phyloP scores from a whole-genome alignment of 1,140 invertebrate species.

The Halesus radiatus region DNA sequence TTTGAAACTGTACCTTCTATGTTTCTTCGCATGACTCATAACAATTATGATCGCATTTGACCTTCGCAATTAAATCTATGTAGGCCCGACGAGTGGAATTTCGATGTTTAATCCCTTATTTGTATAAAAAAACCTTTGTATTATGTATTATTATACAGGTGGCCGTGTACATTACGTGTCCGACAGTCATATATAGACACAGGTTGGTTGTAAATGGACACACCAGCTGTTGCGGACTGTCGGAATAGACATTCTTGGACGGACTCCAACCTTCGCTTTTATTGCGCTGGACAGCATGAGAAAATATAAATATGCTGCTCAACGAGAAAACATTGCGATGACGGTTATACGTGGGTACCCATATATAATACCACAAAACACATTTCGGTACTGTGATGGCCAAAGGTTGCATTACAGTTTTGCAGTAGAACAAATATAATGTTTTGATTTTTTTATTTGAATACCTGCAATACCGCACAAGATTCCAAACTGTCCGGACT shows the following conservation, averaged over 20 bases:
- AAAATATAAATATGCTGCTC: constrained; percentile 2
- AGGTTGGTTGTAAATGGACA: constrained; percentile 11
- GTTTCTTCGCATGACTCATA: no score
- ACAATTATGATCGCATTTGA: no score
- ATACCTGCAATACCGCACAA: no score
- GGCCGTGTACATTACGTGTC: not conserved
- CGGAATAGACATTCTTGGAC: constrained; percentile 25
- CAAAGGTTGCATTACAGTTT: no score
- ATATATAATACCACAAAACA: no score
- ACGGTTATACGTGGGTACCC: no score
- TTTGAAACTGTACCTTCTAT: no score
- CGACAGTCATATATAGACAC: constrained; percentile 10
- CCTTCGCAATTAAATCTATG: not conserved
- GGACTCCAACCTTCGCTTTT: constrained; percentile 25
- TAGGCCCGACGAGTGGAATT: not conserved
- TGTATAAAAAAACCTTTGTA: not conserved
- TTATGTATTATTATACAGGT: not conserved
- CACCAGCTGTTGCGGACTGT: constrained; percentile 19
- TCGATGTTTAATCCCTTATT: constrained; percentile 21
- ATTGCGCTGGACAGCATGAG: not conserved
- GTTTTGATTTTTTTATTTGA: no score
- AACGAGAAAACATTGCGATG: not conserved
- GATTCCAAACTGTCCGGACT: no score
- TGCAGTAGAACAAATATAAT: no score
- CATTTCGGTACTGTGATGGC: no score